Evolutionary conservation across 1,140 invertebrate genomes (phyloP).

Genomic region (Reticulitermes speratus): DNA sequence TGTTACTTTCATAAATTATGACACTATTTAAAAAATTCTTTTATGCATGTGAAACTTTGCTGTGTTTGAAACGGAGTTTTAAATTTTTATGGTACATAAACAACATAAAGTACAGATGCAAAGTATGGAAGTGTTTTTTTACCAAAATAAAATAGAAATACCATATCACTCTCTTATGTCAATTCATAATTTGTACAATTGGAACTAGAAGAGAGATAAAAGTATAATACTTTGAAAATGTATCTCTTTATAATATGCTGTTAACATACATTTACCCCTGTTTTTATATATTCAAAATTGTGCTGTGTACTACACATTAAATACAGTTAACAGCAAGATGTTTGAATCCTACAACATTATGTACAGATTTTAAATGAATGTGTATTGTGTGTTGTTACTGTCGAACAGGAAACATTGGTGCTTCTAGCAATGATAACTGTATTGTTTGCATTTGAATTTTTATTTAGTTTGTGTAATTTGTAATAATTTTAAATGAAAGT

Average conservation of each 20-base stretch:
- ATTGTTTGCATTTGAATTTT: neutral
- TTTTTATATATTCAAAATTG: neutral
- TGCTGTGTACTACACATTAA: neutral
- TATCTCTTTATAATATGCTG: neutral
- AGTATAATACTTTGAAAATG: neutral
- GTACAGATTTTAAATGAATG: constrained; percentile 12
- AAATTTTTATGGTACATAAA: neutral
- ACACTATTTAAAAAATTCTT: neutral
- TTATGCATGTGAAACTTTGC: neutral
- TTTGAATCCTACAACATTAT: neutral
- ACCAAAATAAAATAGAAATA: neutral
- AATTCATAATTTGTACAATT: neutral
- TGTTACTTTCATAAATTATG: neutral
- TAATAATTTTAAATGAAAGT: neutral
- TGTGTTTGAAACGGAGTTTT: neutral
- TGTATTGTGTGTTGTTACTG: neutral
- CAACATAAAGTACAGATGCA: neutral
- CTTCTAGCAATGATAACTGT: neutral
- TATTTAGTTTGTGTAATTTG: neutral
- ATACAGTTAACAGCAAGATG: neutral
- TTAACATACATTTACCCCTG: constrained; percentile 8
- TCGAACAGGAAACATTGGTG: neutral
- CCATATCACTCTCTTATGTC: constrained; percentile 11
- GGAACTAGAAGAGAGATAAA: neutral
- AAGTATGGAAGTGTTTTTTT: neutral